A percentile compares a stretch with the other conserved stretches of the same genome.
These are phyloP conservation scores for Zaprionus ornatus DNA, from an alignment of 1,140 invertebrate genomes.

Conservation along the genomic window DNA sequence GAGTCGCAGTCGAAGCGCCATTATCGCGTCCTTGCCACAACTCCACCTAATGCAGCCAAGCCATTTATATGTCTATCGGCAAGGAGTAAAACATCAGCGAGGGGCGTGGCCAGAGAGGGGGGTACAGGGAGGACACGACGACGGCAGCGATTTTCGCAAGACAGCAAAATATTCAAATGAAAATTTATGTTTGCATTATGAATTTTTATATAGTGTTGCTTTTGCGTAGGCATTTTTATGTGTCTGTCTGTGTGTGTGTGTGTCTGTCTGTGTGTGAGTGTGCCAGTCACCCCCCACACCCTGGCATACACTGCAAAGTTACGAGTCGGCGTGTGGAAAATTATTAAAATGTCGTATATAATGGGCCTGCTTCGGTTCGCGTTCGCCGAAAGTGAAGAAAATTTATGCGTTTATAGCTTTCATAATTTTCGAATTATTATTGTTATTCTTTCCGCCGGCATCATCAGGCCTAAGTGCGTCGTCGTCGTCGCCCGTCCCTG, in stretches of 20 bases:
- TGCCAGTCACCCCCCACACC: slow-evolving; percentile 3
- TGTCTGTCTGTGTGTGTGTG: slow-evolving; percentile 51
- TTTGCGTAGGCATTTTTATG: slow-evolving; percentile 78
- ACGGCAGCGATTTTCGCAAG: slow-evolving; percentile 71
- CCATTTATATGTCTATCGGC: slow-evolving; percentile 68
- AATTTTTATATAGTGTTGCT: slow-evolving; percentile 83
- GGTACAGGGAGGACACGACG: slow-evolving; percentile 1
- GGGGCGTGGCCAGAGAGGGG: neutral
- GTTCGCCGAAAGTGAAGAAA: slow-evolving; percentile 41
- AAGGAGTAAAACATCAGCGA: slow-evolving; percentile 46
- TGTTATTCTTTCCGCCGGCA: slow-evolving; percentile 62
- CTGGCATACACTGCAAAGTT: slow-evolving; percentile 28
- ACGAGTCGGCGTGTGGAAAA: slow-evolving; percentile 74
- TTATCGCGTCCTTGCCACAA: slow-evolving; percentile 53
- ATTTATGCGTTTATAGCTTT: slow-evolving; percentile 81
- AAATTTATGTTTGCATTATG: slow-evolving; percentile 84
- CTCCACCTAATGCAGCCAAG: slow-evolving; percentile 58
- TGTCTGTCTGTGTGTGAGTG: slow-evolving; percentile 22
- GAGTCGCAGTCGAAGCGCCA: slow-evolving; percentile 39
- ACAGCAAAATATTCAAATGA: slow-evolving; percentile 83
- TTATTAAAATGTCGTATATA: slow-evolving; percentile 83
- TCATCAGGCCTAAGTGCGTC: slow-evolving; percentile 69
- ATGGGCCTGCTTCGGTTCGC: slow-evolving; percentile 51
- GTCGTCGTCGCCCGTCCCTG: slow-evolving; percentile 5
- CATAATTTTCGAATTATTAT: slow-evolving; percentile 81